These are phyloP conservation scores for Pomacea maculata DNA, from an alignment of 1,140 invertebrate genomes.

Conservation along the genomic window DNA sequence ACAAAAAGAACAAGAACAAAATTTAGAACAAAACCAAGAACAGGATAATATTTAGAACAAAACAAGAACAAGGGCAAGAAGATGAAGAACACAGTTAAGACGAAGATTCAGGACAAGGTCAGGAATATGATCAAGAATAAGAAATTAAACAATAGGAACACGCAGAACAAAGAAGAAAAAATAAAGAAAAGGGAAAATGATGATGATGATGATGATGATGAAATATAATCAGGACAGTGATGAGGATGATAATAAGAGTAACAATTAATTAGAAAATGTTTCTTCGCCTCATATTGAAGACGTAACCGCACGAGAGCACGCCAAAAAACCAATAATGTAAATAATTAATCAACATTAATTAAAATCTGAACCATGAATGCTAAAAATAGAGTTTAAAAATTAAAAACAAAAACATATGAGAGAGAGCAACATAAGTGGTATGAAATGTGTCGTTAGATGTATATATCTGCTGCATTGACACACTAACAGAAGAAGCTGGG, in stretches of 20 bases:
- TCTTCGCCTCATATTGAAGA: too few relatives aligned
- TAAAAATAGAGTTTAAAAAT: too few relatives aligned
- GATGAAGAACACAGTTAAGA: not conserved
- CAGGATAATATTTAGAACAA: not conserved
- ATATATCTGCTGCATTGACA: too few relatives aligned
- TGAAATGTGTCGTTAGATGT: too few relatives aligned
- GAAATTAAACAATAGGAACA: not conserved
- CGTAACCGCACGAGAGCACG: too few relatives aligned
- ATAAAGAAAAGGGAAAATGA: not conserved
- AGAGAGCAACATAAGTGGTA: too few relatives aligned
- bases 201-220: not conserved
- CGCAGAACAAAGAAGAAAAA: not conserved
- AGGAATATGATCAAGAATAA: not conserved
- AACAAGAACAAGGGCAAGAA: not conserved
- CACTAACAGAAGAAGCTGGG: too few relatives aligned
- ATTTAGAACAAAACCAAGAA: not conserved
- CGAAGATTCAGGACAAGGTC: not conserved
- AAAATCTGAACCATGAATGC: too few relatives aligned
- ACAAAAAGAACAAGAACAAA: not conserved
- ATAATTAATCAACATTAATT: too few relatives aligned
- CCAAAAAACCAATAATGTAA: too few relatives aligned
- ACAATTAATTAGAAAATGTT: too few relatives aligned
- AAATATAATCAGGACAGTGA: not conserved
- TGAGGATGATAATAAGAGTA: not conserved
- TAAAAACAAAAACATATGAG: too few relatives aligned